phyloP scores from a whole-genome alignment of 1,140 invertebrate genomes.

The Penaeus japonicus region DNA sequence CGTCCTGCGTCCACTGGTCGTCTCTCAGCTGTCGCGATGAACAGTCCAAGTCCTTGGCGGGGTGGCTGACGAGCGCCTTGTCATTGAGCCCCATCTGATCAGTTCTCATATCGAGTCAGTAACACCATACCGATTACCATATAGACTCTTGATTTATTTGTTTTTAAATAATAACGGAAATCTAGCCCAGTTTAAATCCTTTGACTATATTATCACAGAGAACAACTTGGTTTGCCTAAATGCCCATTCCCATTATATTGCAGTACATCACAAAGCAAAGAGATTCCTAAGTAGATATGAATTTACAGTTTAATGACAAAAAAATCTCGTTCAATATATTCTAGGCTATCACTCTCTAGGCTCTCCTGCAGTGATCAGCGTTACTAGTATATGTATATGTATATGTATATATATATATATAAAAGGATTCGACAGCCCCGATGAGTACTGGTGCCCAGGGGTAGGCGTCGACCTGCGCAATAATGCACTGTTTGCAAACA shows the following conservation, averaged over 20 bases:
- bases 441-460: too few relatives aligned
- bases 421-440: too few relatives aligned
- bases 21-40: too few relatives aligned
- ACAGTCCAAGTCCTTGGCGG: too few relatives aligned
- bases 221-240: conserved; percentile 28
- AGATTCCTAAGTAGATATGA: neutral
- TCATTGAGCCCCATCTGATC: too few relatives aligned
- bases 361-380: neutral
- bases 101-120: too few relatives aligned
- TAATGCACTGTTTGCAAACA: conserved; percentile 4
- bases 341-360: neutral
- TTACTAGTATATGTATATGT: neutral
- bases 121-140: too few relatives aligned
- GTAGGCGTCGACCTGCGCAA: neutral
- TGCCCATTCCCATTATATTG: conserved; percentile 41
- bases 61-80: too few relatives aligned
- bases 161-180: neutral
- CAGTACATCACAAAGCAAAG: conserved; percentile 17
- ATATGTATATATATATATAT: too few relatives aligned
- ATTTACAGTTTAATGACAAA: too few relatives aligned
- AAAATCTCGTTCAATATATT: neutral
- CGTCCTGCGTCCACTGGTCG: too few relatives aligned
- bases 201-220: conserved; percentile 47
- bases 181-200: conserved; percentile 32
- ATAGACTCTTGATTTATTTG: neutral